Evolutionary conservation across 2,113 vertebrate genomes (phyloP).

Genomic region (Choloepus hoffmanni): DNA sequence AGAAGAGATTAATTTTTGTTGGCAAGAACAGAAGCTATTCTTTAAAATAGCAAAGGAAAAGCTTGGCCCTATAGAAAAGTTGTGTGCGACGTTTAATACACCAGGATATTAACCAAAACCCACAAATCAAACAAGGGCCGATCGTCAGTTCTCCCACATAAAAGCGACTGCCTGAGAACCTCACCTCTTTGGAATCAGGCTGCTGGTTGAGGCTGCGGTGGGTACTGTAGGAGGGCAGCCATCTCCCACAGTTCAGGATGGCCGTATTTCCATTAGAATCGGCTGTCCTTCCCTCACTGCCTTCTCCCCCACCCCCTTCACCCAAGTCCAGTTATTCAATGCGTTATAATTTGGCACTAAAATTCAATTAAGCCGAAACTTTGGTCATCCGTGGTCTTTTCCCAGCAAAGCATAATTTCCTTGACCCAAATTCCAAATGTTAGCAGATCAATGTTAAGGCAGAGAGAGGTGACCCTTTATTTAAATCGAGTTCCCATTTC

Average conservation of each 20-base stretch:
- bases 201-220: constrained; percentile 25
- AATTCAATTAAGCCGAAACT: constrained; percentile 79
- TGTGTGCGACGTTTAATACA: neutral
- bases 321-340: constrained; percentile 62
- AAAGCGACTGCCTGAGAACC: constrained; percentile 78
- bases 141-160: constrained; percentile 64
- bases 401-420: constrained; percentile 54
- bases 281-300: neutral
- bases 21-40: constrained; percentile 67
- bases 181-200: constrained; percentile 79
- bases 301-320: constrained; percentile 51
- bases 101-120: neutral
- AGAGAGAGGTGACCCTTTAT: neutral
- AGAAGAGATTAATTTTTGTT: constrained; percentile 26
- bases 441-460: neutral
- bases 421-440: constrained; percentile 61
- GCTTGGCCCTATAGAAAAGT: neutral
- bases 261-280: constrained; percentile 82
- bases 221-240: constrained; percentile 72
- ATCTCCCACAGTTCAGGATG: constrained; percentile 51
- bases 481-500: neutral
- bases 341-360: constrained; percentile 83
- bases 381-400: constrained; percentile 59
- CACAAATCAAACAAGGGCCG: constrained; percentile 59
- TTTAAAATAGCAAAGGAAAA: constrained; percentile 72